Evolutionary conservation across 1,140 invertebrate species (phyloP).

Genomic region (Acromyrmex heyeri): DNA sequence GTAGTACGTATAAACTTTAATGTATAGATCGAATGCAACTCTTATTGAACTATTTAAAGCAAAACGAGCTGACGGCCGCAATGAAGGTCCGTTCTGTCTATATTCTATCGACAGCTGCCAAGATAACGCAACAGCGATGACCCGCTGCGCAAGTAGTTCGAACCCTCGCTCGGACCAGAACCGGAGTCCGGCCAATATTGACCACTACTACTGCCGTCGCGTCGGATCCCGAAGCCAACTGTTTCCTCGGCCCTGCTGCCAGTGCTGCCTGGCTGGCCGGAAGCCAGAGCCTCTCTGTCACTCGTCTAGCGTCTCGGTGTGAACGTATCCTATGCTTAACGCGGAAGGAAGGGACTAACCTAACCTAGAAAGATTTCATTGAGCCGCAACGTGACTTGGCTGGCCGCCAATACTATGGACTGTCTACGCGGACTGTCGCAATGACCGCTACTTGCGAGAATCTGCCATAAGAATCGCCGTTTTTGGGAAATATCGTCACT

Average conservation of each 20-base stretch:
- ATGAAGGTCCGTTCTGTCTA: constrained; percentile 28
- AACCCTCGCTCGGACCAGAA: constrained; percentile 53
- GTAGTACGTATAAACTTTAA: constrained; percentile 6
- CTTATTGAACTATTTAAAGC: constrained; percentile 20
- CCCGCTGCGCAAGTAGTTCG: constrained; percentile 46
- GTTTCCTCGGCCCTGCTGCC: constrained; percentile 58
- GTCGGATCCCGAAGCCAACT: constrained; percentile 64
- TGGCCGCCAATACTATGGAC: constrained; percentile 83
- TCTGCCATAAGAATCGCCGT: constrained; percentile 59
- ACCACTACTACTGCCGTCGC: constrained; percentile 78
- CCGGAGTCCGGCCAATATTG: constrained; percentile 78
- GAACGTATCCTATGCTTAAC: constrained; percentile 83
- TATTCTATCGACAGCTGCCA: constrained; percentile 49
- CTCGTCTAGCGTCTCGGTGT: constrained; percentile 76
- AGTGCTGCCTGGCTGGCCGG: constrained; percentile 68
- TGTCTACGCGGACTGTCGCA: constrained; percentile 75
- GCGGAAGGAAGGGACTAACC: constrained; percentile 81
- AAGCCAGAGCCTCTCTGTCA: constrained; percentile 70
- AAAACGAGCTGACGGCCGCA: not conserved
- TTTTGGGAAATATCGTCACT: constrained; percentile 35
- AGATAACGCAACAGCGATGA: constrained; percentile 21
- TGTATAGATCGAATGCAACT: not conserved
- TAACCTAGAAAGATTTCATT: constrained; percentile 87
- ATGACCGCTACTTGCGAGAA: constrained; percentile 51
- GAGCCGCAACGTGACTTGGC: constrained; percentile 84